Evolutionary conservation across 2,888 invertebrate genomes (phyloP), one percentile per base, ranked within the genome.

Genomic region (Caenorhabditis drosophilae): DNA sequence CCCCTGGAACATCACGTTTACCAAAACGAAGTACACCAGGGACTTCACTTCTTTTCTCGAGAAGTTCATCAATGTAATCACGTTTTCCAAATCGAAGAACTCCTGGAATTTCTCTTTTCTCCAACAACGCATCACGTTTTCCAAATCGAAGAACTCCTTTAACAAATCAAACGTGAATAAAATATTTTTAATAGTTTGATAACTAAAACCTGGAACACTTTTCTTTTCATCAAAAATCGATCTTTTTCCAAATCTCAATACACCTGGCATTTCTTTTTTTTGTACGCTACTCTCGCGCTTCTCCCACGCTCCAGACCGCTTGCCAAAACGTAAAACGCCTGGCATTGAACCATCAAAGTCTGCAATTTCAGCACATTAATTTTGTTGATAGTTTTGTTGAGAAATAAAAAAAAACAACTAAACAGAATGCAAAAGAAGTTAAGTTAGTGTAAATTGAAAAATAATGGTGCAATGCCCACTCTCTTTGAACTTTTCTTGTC

Each of bases 281-380:
- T 73, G 62, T 11, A 70, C 62, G 20, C 49, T 55, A 46, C 64
- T 66, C 20, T 72, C 69, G 3, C 61, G 41, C 26, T 61, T 47
- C n/a, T 67, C 71, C 53, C 62, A 66, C 44, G 51, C 46, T 38
- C 55, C 64, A 16, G 67, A 62, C 11, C 80, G 75, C 49, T 80
- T 80, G 36, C 81, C 81, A 62, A 81, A 81, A 27, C 81, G 69
- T 44, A 81, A 67, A 34, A 80, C 79, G 22, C 80, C 80, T 25
- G 81, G 81, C 71, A 80, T 75, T 20, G 73, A 70, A n/a, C 69
- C 70, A 47, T 76, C 72, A 22, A 73, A 49, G 55, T 73, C 73
- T 73, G 57, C 38, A 64, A 61, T 4, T 23, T 4, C 9, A 15
- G 31, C 6, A 31, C 31, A 18, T 40, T 18, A 22, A 18, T 20